Conservation (phyloP, 2,888 invertebrate species). For the Pollenia labialis region DNA sequence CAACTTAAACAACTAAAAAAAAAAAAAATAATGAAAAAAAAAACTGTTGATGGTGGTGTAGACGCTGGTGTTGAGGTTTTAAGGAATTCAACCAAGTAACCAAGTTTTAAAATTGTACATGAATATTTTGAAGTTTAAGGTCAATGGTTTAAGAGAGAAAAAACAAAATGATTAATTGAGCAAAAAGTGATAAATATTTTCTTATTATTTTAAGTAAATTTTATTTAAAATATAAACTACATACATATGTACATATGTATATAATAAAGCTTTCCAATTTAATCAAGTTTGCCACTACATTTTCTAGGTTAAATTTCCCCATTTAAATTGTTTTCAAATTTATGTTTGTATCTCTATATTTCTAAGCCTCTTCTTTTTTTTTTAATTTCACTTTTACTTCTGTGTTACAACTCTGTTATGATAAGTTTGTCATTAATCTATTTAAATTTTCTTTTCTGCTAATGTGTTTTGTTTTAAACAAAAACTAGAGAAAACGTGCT, state of each 20-base stretch:
- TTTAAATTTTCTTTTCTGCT: constrained; percentile 14
- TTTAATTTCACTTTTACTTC: not conserved
- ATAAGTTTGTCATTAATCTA: constrained; percentile 31
- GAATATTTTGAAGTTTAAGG: constrained; percentile 52
- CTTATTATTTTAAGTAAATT: not conserved
- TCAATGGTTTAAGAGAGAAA: not conserved
- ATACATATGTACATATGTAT: not conserved
- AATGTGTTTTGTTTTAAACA: not conserved
- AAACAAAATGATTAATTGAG: not conserved
- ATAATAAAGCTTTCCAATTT: not conserved
- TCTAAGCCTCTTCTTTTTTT: constrained; percentile 1
- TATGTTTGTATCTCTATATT: not conserved
- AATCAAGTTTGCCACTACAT: not conserved
- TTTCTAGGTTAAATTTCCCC: constrained; percentile 27
- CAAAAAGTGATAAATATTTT: not conserved
- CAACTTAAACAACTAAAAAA: not conserved
- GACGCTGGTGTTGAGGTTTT: constrained; percentile 15
- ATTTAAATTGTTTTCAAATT: not conserved
- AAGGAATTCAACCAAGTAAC: constrained; percentile 30
- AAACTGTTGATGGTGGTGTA: not conserved
- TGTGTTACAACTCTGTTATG: constrained; percentile 7
- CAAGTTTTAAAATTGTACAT: constrained; percentile 4
- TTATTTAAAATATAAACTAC: not conserved
- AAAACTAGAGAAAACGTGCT: constrained; percentile 50
- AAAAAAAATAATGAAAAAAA: too few species aligned